Evolutionary conservation across 2,888 invertebrate genomes (phyloP).

Genomic region (Leptogaster cylindrica): DNA sequence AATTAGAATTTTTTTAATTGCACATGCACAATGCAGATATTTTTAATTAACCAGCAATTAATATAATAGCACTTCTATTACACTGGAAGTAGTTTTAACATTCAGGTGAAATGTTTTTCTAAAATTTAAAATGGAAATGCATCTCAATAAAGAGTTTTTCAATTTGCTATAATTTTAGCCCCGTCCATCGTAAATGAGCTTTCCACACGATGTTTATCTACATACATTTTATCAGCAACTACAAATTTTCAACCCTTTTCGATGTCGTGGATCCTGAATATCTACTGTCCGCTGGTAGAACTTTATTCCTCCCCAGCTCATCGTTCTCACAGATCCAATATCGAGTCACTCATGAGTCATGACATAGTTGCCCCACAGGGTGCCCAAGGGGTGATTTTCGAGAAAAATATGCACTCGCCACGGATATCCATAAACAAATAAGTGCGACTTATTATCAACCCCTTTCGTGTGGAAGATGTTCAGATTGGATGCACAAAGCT

Average conservation of each 20-base stretch:
- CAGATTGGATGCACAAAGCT: too few species aligned
- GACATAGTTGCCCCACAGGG: too few species aligned
- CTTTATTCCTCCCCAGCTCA: conserved; percentile 33
- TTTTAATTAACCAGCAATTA: too few species aligned
- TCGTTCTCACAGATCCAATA: conserved; percentile 12
- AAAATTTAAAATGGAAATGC: conserved; percentile 38
- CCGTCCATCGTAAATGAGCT: background rate
- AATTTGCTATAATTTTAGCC: conserved; percentile 20
- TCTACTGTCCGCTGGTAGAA: background rate
- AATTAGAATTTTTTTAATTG: too few species aligned
- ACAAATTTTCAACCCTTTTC: conserved; percentile 4
- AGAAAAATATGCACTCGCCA: too few species aligned
- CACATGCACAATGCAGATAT: too few species aligned
- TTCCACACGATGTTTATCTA: background rate
- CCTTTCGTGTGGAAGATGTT: too few species aligned
- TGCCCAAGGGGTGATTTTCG: too few species aligned
- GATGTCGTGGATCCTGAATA: conserved; percentile 11
- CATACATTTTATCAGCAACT: background rate
- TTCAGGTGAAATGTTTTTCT: too few species aligned
- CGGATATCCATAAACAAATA: background rate
- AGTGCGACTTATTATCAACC: conserved; percentile 8
- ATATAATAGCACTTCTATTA: too few species aligned
- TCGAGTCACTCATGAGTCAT: background rate
- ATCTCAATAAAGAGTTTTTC: conserved; percentile 37
- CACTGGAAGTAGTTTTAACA: too few species aligned